A percentile compares a stretch with the other conserved stretches of the same genome.
Conservation (phyloP, 1,140 invertebrate genomes). For the Agrilus planipennis region DNA sequence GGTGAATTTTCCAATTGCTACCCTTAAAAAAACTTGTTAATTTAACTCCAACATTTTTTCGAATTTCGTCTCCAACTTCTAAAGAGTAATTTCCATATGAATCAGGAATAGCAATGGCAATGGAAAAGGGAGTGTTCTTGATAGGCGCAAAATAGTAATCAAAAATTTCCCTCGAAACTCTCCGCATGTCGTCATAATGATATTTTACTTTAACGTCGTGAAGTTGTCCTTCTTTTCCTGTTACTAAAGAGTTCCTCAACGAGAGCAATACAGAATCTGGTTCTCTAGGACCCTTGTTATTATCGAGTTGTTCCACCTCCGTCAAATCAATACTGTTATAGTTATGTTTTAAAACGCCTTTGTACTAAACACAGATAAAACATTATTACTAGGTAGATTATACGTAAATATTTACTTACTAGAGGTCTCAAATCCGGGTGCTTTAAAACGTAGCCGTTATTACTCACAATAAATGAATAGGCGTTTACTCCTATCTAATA, state of each 20-base stretch:
- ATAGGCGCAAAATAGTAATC: constrained; percentile 76
- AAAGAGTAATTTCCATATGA: constrained; percentile 66
- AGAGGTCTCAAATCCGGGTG: constrained; percentile 68
- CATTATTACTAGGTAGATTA: not conserved
- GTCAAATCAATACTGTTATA: constrained; percentile 94
- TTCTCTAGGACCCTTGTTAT: constrained; percentile 38
- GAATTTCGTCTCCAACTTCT: constrained; percentile 57
- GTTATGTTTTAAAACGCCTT: constrained; percentile 71
- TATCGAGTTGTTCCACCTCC: constrained; percentile 79
- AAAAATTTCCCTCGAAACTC: constrained; percentile 66
- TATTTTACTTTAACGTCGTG: constrained; percentile 58
- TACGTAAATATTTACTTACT: constrained; percentile 37
- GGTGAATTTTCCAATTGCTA: constrained; percentile 73
- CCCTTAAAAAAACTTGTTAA: constrained; percentile 55
- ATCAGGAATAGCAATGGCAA: constrained; percentile 69
- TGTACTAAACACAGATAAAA: constrained; percentile 39
- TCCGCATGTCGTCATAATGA: constrained; percentile 70
- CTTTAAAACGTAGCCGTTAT: constrained; percentile 86
- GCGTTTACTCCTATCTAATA: constrained; percentile 89
- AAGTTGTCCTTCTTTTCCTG: constrained; percentile 52
- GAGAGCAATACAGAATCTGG: constrained; percentile 33
- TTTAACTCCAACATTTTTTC: constrained; percentile 50
- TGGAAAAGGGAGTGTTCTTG: constrained; percentile 72
- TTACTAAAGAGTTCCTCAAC: constrained; percentile 62
- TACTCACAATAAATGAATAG: constrained; percentile 89